A percentile compares a stretch with the other conserved stretches of the same genome.
phyloP scores from a whole-genome alignment of 2,888 invertebrate genomes.

The Caenorhabditis plicata region DNA sequence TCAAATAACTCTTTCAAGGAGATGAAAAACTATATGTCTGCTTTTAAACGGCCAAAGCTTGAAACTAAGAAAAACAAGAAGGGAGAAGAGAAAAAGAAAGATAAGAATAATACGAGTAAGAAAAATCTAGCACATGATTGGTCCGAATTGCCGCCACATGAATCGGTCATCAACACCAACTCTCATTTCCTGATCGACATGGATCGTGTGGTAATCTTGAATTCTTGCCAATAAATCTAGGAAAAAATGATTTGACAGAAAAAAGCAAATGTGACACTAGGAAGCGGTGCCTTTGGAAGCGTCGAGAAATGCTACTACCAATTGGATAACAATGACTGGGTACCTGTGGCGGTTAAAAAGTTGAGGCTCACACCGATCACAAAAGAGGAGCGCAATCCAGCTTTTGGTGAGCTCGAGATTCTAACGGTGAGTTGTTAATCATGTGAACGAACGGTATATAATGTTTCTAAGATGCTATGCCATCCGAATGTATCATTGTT shows the following conservation, averaged over 20 bases:
- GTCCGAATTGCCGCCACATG: constrained; percentile 9
- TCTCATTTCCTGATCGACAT: constrained; percentile 17
- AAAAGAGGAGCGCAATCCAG: constrained; percentile 19
- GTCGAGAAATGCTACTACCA: constrained; percentile 16
- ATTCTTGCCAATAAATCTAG: not conserved
- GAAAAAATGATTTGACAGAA: not conserved
- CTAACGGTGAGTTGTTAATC: constrained; percentile 9
- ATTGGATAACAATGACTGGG: not conserved
- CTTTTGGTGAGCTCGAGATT: constrained; percentile 37
- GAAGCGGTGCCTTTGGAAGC: constrained; percentile 36
- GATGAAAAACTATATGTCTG: too few relatives aligned
- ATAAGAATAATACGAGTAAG: not conserved
- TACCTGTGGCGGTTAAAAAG: constrained; percentile 33
- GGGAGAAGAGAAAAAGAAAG: not conserved
- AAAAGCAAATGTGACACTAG: not conserved
- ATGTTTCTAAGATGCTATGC: constrained; percentile 15
- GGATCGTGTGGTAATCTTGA: not conserved
- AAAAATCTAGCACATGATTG: constrained; percentile 1
- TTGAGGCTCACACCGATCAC: constrained; percentile 7
- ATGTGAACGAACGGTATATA: not conserved
- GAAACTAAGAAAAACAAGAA: not conserved
- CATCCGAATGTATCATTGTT: constrained; percentile 44
- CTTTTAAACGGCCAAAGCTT: not conserved
- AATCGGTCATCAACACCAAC: constrained; percentile 12
- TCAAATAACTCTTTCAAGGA: not conserved